Percentiles rank a stretch among this genome's conserved stretches.
Conservation (phyloP, 2,113 vertebrate species). For the Passer montanus region DNA sequence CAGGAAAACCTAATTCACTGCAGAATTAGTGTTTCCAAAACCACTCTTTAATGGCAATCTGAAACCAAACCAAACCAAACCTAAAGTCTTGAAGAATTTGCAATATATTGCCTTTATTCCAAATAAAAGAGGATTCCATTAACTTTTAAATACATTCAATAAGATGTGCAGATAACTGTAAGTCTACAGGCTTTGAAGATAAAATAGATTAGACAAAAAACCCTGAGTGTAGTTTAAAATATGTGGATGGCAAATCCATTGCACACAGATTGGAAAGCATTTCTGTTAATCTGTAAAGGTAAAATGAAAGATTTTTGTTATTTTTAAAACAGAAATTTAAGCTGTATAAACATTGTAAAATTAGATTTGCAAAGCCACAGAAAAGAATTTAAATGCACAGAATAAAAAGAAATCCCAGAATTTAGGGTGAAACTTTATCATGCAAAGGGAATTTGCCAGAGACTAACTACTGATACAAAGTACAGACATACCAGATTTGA, state of each 20-base stretch:
- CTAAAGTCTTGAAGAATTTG: neutral
- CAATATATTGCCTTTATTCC: neutral
- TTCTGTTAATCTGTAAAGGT: neutral
- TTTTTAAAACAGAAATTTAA: neutral
- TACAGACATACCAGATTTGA: neutral
- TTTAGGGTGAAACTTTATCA: neutral
- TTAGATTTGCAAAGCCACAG: neutral
- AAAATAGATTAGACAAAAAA: neutral
- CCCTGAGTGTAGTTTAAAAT: neutral
- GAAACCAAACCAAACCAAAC: neutral
- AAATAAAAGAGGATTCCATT: neutral
- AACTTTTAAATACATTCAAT: neutral
- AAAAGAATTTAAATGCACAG: neutral
- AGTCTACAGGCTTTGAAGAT: neutral
- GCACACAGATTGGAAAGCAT: neutral
- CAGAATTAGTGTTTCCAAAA: neutral
- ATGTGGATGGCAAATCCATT: neutral
- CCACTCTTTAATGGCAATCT: neutral
- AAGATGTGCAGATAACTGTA: neutral
- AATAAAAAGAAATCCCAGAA: neutral
- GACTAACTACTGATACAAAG: neutral
- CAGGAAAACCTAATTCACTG: neutral
- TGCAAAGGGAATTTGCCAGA: neutral
- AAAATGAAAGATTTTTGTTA: neutral
- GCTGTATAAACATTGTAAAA: neutral